Percentiles rank a stretch among this genome's conserved stretches.
Evolutionary conservation across 2,888 invertebrate species (phyloP).

Genomic region (Netelia fuscicornis): DNA sequence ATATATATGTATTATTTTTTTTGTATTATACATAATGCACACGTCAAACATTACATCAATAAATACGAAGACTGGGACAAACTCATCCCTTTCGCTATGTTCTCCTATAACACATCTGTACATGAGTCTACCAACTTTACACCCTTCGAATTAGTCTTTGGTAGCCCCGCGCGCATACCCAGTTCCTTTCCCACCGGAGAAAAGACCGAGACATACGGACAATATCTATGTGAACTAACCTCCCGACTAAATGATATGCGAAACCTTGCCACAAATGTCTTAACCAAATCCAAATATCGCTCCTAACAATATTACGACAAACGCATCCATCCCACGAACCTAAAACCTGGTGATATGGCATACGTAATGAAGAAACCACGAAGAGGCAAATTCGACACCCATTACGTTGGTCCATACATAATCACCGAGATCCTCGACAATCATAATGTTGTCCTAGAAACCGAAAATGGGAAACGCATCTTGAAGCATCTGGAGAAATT

Average conservation of each 20-base stretch:
- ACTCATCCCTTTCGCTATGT: too few species aligned
- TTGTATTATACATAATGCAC: too few species aligned
- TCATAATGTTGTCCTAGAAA: conserved; percentile 37
- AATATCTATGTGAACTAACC: neutral
- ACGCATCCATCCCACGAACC: neutral
- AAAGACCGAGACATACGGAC: too few species aligned
- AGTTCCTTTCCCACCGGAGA: too few species aligned
- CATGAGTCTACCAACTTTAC: too few species aligned
- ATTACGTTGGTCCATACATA: conserved; percentile 49
- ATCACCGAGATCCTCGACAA: conserved; percentile 28
- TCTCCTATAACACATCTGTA: too few species aligned
- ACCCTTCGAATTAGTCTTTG: too few species aligned
- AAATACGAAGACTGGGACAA: too few species aligned
- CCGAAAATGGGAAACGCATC: conserved; percentile 9
- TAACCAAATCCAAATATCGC: neutral
- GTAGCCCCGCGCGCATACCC: too few species aligned
- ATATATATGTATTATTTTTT: too few species aligned
- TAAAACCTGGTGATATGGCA: conserved; percentile 24
- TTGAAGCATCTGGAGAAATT: conserved; percentile 40
- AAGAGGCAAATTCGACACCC: conserved; percentile 48
- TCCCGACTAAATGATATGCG: conserved; percentile 2
- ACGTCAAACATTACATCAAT: too few species aligned
- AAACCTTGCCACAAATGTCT: neutral
- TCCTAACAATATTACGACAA: conserved; percentile 1
- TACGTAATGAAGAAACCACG: conserved; percentile 40